Conservation (phyloP, 2,888 invertebrate genomes). For the Nomada hirtipes region DNA sequence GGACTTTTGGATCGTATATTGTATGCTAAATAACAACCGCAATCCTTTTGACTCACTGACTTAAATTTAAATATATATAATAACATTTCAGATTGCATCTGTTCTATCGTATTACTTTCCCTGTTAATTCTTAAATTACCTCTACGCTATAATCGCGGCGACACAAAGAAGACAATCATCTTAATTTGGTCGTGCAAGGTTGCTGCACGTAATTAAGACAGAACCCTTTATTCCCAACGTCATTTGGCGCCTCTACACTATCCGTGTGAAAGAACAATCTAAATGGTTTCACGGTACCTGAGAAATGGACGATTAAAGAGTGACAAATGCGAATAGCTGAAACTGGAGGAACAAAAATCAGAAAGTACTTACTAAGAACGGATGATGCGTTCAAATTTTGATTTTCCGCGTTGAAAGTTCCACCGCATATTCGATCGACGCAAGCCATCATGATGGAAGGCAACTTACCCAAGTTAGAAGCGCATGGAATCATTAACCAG, state of each 20-base stretch:
- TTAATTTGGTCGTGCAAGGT: slow-evolving; percentile 89
- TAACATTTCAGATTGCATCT: too few relatives aligned
- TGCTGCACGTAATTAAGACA: slow-evolving; percentile 94
- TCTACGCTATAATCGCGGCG: background rate
- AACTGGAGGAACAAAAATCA: background rate
- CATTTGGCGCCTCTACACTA: slow-evolving; percentile 90
- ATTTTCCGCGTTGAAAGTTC: slow-evolving; percentile 90
- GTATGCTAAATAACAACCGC: too few relatives aligned
- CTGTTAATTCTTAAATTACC: background rate
- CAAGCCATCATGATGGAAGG: slow-evolving; percentile 87
- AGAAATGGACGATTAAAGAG: slow-evolving; percentile 56
- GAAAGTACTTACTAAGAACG: slow-evolving; percentile 89
- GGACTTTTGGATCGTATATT: too few relatives aligned
- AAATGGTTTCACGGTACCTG: slow-evolving; percentile 93
- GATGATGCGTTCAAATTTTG: slow-evolving; percentile 87
- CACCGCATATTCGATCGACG: slow-evolving; percentile 93
- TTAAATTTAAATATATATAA: too few relatives aligned
- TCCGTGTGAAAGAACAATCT: slow-evolving; percentile 92
- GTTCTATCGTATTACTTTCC: background rate
- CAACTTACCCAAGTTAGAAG: slow-evolving; percentile 88
- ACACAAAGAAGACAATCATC: slow-evolving; percentile 32
- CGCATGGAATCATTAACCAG: slow-evolving; percentile 93
- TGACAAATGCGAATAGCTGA: background rate
- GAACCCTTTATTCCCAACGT: slow-evolving; percentile 92
- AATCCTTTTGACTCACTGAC: too few relatives aligned